These are phyloP conservation scores for Heliconius eleuchia DNA, from an alignment of 1,140 invertebrate genomes.

Conservation along the genomic window DNA sequence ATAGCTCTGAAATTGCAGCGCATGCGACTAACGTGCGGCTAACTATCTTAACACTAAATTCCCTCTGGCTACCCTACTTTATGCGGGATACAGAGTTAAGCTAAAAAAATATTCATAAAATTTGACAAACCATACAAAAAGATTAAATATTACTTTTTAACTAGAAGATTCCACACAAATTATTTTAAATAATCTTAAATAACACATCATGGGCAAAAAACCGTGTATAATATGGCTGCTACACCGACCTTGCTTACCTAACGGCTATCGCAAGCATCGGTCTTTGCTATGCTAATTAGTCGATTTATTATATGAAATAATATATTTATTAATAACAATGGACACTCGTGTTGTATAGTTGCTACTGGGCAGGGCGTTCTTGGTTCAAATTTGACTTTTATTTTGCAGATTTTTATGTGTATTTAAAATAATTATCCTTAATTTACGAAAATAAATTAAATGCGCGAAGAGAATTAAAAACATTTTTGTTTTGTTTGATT, in stretches of 20 bases:
- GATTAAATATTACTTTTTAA: neutral
- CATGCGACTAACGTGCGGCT: no score
- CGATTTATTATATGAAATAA: neutral
- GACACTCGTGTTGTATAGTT: neutral
- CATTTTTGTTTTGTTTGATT: no score
- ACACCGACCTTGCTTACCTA: slow-evolving; percentile 1
- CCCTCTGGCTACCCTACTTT: neutral
- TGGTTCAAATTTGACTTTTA: no score
- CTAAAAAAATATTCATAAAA: neutral
- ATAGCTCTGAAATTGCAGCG: no score
- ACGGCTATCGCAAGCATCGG: slow-evolving; percentile 15
- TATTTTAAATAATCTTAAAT: neutral
- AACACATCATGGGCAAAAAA: slow-evolving; percentile 10
- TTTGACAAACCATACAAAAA: no score
- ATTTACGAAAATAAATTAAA: no score
- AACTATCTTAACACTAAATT: neutral
- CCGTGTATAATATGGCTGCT: neutral
- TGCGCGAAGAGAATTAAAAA: no score
- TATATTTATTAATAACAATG: neutral
- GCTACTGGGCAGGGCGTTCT: neutral
- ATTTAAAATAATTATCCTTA: no score
- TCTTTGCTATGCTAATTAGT: slow-evolving; percentile 15
- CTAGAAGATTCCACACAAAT: neutral
- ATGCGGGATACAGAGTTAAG: neutral
- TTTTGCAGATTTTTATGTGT: no score